These are phyloP conservation scores for Aphelinus atriplicis DNA, from an alignment of 1,140 invertebrate species.

Conservation along the genomic window DNA sequence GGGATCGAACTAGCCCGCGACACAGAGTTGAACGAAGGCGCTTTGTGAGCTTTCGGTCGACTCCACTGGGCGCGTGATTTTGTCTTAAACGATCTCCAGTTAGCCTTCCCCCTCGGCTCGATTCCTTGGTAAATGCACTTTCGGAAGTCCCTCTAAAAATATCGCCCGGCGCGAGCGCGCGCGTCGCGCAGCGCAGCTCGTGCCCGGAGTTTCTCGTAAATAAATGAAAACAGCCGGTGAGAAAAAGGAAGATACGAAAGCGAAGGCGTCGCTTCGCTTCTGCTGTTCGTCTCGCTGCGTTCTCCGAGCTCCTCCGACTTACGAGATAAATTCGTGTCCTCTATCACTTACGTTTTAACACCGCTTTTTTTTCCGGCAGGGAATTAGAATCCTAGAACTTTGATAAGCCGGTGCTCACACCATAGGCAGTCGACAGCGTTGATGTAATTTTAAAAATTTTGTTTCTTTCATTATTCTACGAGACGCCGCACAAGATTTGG, in stretches of 20 bases:
- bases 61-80: background rate
- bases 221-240: constrained; percentile 16
- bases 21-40: no score
- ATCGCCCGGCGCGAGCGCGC: background rate
- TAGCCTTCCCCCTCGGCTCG: background rate
- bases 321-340: background rate
- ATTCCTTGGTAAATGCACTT: constrained; percentile 27
- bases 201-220: constrained; percentile 12
- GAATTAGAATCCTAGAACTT: no score
- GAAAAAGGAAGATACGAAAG: constrained; percentile 1
- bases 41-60: background rate
- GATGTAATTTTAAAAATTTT: no score
- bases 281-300: background rate
- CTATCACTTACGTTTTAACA: no score
- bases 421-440: no score
- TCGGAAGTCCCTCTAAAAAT: constrained; percentile 25
- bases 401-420: no score
- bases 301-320: background rate
- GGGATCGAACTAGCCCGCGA: no score
- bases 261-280: background rate
- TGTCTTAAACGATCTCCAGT: constrained; percentile 9
- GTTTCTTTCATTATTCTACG: no score
- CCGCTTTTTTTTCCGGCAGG: no score
- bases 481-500: no score
- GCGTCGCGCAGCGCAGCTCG: no score